These are phyloP conservation scores for Nansenia antarctica DNA, from an alignment of 2,113 vertebrate genomes.

Conservation along the genomic window DNA sequence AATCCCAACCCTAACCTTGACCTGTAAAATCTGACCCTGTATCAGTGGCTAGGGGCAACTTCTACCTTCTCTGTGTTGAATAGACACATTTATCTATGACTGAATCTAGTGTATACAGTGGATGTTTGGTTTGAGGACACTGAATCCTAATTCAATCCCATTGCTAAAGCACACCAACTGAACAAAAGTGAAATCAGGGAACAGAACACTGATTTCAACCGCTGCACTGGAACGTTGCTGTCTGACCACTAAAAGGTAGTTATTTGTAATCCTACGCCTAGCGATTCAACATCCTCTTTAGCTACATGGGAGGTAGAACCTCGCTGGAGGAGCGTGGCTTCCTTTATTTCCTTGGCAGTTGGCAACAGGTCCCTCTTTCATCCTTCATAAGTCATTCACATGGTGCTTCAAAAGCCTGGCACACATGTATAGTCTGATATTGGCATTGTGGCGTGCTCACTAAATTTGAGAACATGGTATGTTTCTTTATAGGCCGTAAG, in stretches of 20 bases:
- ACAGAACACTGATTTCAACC: slow-evolving; percentile 47
- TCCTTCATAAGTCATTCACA: background rate
- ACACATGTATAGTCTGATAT: too few species aligned
- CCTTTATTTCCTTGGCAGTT: slow-evolving; percentile 34
- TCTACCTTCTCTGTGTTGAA: background rate
- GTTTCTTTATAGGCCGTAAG: too few species aligned
- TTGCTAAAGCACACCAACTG: background rate
- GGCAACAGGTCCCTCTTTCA: background rate
- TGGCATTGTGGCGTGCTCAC: too few species aligned
- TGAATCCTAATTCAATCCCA: background rate
- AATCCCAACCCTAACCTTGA: too few species aligned
- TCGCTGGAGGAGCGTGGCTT: slow-evolving; percentile 28
- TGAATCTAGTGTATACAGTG: too few species aligned
- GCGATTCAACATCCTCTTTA: slow-evolving; percentile 62
- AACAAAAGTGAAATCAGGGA: too few species aligned
- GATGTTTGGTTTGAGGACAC: too few species aligned
- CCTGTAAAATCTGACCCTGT: too few species aligned
- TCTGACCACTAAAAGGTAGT: slow-evolving; percentile 43
- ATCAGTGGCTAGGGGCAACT: too few species aligned
- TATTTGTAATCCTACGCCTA: slow-evolving; percentile 53
- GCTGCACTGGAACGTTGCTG: slow-evolving; percentile 10
- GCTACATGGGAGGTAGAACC: background rate
- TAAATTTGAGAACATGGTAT: background rate
- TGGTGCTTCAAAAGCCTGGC: background rate
- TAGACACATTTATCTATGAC: background rate